Evolutionary conservation across 2,888 invertebrate genomes (phyloP), one percentile per base, ranked within the genome.

Genomic region (Papilio protenor): DNA sequence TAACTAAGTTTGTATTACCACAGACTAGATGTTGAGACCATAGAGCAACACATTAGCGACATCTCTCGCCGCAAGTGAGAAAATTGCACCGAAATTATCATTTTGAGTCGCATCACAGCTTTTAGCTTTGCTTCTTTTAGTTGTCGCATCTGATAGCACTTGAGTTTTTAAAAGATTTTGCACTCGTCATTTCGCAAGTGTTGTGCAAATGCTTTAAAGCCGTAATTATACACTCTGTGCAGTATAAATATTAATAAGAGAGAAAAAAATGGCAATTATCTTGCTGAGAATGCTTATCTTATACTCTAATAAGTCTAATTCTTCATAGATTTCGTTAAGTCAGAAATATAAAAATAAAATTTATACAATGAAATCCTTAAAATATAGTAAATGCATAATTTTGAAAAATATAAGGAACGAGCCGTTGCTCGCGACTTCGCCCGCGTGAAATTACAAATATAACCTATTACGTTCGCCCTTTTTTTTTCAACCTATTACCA

Each of bases 31-130:
- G 92, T 91, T 86, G 91, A 87, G 88, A 91, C 89, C 87, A 86
- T 89, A 88, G 90, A 88, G 91, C 89, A 88, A 90, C 91, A 93
- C 94, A 94, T 94, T 94, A 94, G 93, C 92, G 94, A 89, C 92
- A 92, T 93, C 94, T 93, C 89, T 89, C 81, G 87, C 83, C 84
- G 87, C 74, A 85, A 93, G 94, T 93, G 92, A 89, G 92, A 92
- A 93, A 93, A 93, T 93, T 92, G 90, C 92, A 87, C 85, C 85
- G 87, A 83, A 91, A 92, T 92, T 92, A 91, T 85, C 86, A 87
- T 87, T 87, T 89, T 85, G 86, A 86, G 89, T 86, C 90, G 88
- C 88, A 80, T 82, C 85, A 45, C 33, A 80, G 86, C 85, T 86
- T 87, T 86, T 83, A 85, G 81, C 80, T 71, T 71, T 70, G 73